These are phyloP conservation scores for Galemys pyrenaicus DNA, from an alignment of 2,113 vertebrate genomes.

Conservation along the genomic window DNA sequence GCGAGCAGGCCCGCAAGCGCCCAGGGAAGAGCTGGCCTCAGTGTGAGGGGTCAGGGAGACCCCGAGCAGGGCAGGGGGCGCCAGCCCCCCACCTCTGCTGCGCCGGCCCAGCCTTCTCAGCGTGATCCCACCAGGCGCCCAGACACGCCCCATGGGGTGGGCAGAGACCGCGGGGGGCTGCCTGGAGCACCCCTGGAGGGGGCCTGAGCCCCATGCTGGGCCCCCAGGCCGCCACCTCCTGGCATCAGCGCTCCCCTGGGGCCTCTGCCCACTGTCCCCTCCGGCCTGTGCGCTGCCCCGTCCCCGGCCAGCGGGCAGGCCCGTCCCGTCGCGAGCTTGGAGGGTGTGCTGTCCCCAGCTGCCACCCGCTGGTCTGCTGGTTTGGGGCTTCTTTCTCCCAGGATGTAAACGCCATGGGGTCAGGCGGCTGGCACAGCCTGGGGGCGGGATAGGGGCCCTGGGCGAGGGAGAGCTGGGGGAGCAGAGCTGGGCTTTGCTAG, in stretches of 20 bases:
- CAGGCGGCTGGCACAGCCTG: background rate
- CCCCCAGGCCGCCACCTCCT: rapidly evolving
- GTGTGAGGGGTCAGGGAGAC: too few relatives aligned
- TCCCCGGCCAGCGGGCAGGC: too few relatives aligned
- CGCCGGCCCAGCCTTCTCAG: rapidly evolving
- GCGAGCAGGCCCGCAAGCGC: background rate
- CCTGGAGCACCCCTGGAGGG: too few relatives aligned
- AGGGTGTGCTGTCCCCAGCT: background rate
- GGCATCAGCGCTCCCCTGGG: too few relatives aligned
- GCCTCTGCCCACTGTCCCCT: too few relatives aligned
- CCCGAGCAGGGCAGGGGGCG: too few relatives aligned
- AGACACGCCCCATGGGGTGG: too few relatives aligned
- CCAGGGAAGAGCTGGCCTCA: background rate
- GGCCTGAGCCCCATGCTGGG: rapidly evolving
- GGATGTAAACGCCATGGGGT: background rate
- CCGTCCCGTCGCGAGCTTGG: background rate
- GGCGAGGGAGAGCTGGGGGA: rapidly evolving
- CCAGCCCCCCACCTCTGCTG: rapidly evolving
- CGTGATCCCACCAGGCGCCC: background rate
- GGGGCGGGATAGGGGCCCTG: background rate
- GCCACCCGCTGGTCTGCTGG: background rate
- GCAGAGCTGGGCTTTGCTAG: rapidly evolving
- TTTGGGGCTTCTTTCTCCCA: background rate
- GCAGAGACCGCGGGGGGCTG: background rate
- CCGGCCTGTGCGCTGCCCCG: too few relatives aligned